phyloP scores from a whole-genome alignment of 2,888 invertebrate genomes.

The Hypomecis punctinalis region DNA sequence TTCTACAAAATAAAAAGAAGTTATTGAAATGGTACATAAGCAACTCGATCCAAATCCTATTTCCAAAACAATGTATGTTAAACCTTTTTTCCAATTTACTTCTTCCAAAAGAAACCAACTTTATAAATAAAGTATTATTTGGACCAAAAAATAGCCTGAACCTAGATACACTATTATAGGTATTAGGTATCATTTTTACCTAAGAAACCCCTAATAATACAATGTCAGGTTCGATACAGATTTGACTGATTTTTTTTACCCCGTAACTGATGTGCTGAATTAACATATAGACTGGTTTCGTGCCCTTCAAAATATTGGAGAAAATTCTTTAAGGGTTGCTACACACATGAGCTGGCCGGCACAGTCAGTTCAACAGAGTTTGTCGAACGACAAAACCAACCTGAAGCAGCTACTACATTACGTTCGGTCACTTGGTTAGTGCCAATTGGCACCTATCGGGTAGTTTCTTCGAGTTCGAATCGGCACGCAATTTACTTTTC shows the following conservation, averaged over 20 bases:
- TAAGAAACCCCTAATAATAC: conserved; percentile 30
- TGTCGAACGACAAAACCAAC: no score
- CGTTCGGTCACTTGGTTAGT: no score
- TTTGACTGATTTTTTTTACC: conserved; percentile 41
- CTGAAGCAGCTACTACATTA: no score
- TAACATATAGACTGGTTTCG: conserved; percentile 46
- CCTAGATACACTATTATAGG: not conserved
- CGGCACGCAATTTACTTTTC: no score
- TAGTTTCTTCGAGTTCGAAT: no score
- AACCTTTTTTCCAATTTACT: not conserved
- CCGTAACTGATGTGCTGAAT: conserved; percentile 43
- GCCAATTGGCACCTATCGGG: no score
- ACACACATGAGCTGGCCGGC: no score
- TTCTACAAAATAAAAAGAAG: no score
- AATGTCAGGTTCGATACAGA: conserved; percentile 38
- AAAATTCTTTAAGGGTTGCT: conserved; percentile 20
- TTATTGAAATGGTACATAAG: no score
- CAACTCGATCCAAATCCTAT: no score
- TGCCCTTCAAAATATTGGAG: conserved; percentile 38
- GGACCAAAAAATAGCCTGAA: not conserved
- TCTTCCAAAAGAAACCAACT: not conserved
- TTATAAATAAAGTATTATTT: not conserved
- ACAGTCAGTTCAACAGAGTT: no score
- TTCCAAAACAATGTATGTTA: not conserved
- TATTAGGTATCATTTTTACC: conserved; percentile 22